phyloP scores from a whole-genome alignment of 2,113 vertebrate species.

The Carettochelys insculpta region DNA sequence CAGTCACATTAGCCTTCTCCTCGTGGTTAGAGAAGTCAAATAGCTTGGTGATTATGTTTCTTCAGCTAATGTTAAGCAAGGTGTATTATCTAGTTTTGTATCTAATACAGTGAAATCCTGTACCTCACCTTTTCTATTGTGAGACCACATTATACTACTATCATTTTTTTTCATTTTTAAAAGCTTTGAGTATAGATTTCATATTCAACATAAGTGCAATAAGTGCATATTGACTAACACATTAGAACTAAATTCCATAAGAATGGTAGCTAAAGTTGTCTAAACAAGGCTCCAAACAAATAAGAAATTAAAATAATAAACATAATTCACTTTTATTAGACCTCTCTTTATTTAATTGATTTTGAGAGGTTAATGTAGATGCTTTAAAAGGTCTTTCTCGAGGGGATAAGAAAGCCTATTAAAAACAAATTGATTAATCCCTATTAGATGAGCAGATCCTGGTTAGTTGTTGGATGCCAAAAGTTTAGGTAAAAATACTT shows the following conservation, averaged over 20 bases:
- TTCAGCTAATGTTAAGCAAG: neutral
- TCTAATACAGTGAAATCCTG: neutral
- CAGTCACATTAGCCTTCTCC: neutral
- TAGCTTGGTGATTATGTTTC: neutral
- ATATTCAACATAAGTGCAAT: neutral
- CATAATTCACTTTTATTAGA: neutral
- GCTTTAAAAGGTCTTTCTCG: neutral
- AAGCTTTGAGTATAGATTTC: neutral
- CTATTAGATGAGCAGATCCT: neutral
- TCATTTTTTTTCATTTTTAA: neutral
- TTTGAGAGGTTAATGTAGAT: neutral
- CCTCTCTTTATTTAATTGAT: neutral
- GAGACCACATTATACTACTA: neutral
- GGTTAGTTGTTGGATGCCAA: neutral
- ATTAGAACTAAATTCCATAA: neutral
- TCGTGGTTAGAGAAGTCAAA: neutral
- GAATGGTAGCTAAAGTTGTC: neutral
- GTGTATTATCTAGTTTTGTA: neutral
- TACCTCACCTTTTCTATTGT: rapidly evolving
- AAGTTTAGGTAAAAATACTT: neutral
- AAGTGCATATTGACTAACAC: neutral
- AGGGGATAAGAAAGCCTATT: neutral
- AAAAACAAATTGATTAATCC: neutral
- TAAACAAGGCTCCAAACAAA: neutral
- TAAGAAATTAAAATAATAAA: neutral